Conservation (phyloP, 2,888 invertebrate species). For the Lasioglossum leucozonium region DNA sequence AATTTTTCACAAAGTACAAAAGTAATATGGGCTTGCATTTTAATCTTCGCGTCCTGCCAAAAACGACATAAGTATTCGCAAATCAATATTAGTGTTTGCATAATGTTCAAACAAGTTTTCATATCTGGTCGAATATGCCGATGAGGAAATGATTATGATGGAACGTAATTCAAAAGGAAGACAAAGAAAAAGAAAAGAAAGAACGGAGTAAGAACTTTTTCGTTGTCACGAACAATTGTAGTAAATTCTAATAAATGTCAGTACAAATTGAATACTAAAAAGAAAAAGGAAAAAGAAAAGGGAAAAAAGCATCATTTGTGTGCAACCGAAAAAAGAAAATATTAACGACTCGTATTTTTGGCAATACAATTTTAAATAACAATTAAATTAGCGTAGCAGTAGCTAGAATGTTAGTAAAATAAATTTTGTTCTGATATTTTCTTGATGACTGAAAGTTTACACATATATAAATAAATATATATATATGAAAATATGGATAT, state of each 20-base stretch:
- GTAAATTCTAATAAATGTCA: slow-evolving; percentile 82
- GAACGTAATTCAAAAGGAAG: slow-evolving; percentile 15
- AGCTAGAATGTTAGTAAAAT: slow-evolving; percentile 71
- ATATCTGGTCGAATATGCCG: slow-evolving; percentile 59
- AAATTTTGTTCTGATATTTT: slow-evolving; percentile 80
- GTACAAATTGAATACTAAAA: slow-evolving; percentile 81
- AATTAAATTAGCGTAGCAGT: slow-evolving; percentile 70
- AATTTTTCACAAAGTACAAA: slow-evolving; percentile 54
- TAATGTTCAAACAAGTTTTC: slow-evolving; percentile 46
- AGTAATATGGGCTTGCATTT: slow-evolving; percentile 64
- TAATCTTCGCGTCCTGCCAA: slow-evolving; percentile 56
- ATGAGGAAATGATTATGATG: slow-evolving; percentile 45
- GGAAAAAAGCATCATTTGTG: slow-evolving; percentile 69
- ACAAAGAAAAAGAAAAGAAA: not conserved
- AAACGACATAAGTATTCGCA: slow-evolving; percentile 39
- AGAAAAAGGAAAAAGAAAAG: slow-evolving; percentile 34
- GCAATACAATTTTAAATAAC: slow-evolving; percentile 78
- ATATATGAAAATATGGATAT: slow-evolving; percentile 20
- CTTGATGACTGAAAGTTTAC: slow-evolving; percentile 82
- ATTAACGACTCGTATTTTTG: slow-evolving; percentile 80
- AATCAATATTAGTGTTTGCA: slow-evolving; percentile 37
- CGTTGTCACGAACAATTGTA: slow-evolving; percentile 68
- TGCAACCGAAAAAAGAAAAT: slow-evolving; percentile 58
- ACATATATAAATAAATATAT: slow-evolving; percentile 30
- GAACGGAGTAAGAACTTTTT: slow-evolving; percentile 58